Base-by-base conservation (phyloP, 1,140 invertebrate species). In the Eupristina koningsbergeri region DNA sequence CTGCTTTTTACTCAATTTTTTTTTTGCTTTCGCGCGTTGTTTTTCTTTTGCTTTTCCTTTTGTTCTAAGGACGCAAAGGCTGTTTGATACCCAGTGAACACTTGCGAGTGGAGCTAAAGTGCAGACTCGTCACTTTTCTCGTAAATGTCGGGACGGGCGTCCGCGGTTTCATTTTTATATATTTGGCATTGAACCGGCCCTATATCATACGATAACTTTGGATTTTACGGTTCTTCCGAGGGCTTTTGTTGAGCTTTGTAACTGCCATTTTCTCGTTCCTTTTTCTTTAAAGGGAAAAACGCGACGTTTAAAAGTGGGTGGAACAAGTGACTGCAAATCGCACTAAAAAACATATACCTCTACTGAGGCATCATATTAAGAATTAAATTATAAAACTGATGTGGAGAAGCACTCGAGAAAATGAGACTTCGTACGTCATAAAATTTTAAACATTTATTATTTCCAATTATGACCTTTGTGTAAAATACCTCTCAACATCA, bases 141-240 rank as follows among this genome's bases (percentile, higher is more conserved):
- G 45, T 79, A 79, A 79, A 79, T 29, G 77, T 79, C 77, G 36
- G 11, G 3, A 41, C 39, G 67, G 39, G 67, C 22, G 76, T 45
- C 31, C 77, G 58, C 58, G 36, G 26, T 45, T 45, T 78, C 76
- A 36, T 64, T 64, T 79, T 79, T 79, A 79, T 45, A 79, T 47
- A 79, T 79, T 79, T 64, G 77, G 77, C 77, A 79, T 79, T 79
- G 77, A 79, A 50, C 39, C 58, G 39, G 50, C 74, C 74, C 74
- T 58, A 76, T 76, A 76, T 76, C 74, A 50, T 50, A 50, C 50
- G 74, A 67, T 67, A 79, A 67, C 77, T 79, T 67, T 67, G 39
- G 61, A 63, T 64, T 79, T 79, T 79, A 79, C 61, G 22, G 61
- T 79, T n/a, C 45, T n/a, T 13, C 36, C 63, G 41, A 36, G 78